Conservation (phyloP, 1,140 invertebrate genomes). For the Dryas iulia region DNA sequence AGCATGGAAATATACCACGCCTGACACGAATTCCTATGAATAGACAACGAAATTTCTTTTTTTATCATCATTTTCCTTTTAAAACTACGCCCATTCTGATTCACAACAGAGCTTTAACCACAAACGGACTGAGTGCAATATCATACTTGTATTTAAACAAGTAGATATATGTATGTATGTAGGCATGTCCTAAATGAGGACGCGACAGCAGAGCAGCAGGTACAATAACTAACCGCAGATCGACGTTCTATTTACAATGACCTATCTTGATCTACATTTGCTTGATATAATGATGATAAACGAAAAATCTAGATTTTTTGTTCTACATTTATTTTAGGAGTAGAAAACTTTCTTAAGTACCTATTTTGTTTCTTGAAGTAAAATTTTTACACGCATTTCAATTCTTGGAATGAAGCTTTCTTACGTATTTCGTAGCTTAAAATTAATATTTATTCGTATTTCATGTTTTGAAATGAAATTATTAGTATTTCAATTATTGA, state of each 20-base stretch:
- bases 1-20: neutral
- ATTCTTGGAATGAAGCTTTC: no score
- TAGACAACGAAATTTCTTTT: neutral
- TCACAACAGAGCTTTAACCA: neutral
- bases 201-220: neutral
- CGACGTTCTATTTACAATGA: conserved; percentile 1
- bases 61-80: neutral
- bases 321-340: no score
- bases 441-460: no score
- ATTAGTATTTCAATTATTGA: no score
- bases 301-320: no score
- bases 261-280: neutral
- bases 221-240: conserved; percentile 5
- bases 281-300: neutral
- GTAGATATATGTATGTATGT: neutral
- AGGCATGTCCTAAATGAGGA: conserved; percentile 2
- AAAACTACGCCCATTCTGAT: neutral
- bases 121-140: neutral
- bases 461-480: no score
- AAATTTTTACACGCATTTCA: no score
- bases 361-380: no score
- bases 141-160: neutral
- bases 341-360: no score
- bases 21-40: neutral
- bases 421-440: no score